Evolutionary conservation across 64 coral and sea anemone species (phyloP).

Genomic region (Dendrophyllia cribrosa): DNA sequence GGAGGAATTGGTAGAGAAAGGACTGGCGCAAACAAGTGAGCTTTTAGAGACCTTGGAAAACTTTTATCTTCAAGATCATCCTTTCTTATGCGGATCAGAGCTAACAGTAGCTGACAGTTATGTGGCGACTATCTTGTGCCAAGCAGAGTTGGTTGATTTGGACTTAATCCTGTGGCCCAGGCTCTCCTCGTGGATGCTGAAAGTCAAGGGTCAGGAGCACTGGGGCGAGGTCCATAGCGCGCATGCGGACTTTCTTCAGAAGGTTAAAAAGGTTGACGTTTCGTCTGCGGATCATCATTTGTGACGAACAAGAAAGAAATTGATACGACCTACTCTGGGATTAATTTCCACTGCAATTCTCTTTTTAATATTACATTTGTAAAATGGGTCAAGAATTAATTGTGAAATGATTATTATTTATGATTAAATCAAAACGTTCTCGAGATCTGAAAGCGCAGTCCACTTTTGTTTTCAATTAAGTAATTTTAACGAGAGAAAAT

Average conservation of each 20-base stretch:
- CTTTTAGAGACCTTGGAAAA: slow-evolving; percentile 70
- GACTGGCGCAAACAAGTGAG: slow-evolving; percentile 54
- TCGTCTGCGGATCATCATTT: not conserved
- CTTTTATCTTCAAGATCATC: slow-evolving; percentile 61
- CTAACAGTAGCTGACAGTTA: slow-evolving; percentile 85
- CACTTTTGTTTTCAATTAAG: too few relatives aligned
- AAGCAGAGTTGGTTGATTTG: slow-evolving; percentile 73
- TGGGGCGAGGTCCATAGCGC: slow-evolving; percentile 66
- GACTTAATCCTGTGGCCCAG: slow-evolving; percentile 81
- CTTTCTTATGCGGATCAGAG: slow-evolving; percentile 72
- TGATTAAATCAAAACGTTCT: too few relatives aligned
- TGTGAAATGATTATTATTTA: too few relatives aligned
- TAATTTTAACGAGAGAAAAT: too few relatives aligned
- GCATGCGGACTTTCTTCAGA: slow-evolving; percentile 66
- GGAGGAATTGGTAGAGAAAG: slow-evolving; percentile 74
- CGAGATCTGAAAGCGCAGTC: too few relatives aligned
- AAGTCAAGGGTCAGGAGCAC: slow-evolving; percentile 71
- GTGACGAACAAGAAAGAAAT: not conserved
- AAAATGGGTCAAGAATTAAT: too few relatives aligned
- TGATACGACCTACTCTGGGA: not conserved
- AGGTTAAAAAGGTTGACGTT: slow-evolving; percentile 47
- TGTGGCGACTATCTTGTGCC: slow-evolving; percentile 77
- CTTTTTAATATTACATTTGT: too few relatives aligned
- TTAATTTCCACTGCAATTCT: too few relatives aligned
- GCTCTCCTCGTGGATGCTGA: slow-evolving; percentile 63